A percentile compares a stretch with the other conserved stretches of the same genome.
Evolutionary conservation across 2,113 vertebrate species (phyloP).

Genomic region (Labrus mixtus): DNA sequence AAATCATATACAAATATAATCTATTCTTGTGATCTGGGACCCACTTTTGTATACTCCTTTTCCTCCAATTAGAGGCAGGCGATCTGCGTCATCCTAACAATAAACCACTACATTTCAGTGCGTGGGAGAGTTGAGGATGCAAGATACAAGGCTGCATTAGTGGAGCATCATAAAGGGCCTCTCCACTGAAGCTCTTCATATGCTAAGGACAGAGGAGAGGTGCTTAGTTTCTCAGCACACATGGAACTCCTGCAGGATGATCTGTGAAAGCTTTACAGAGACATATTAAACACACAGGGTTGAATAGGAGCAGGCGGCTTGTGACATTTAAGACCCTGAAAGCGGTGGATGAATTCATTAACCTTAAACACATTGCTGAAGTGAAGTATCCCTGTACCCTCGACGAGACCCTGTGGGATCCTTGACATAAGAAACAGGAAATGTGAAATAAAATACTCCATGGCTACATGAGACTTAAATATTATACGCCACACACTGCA

Average conservation of each 20-base stretch:
- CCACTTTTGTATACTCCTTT: conserved; percentile 5
- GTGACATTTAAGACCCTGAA: conserved; percentile 48
- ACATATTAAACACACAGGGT: background rate
- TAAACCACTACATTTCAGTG: conserved; percentile 37
- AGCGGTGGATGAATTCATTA: conserved; percentile 46
- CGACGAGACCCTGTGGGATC: background rate
- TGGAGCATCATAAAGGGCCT: conserved; percentile 46
- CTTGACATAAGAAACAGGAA: background rate
- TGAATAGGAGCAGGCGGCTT: conserved; percentile 13
- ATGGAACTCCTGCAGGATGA: conserved; percentile 12
- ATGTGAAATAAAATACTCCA: background rate
- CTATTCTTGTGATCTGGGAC: conserved; percentile 22
- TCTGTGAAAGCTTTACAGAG: background rate
- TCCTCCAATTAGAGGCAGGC: conserved; percentile 7
- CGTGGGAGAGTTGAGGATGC: conserved; percentile 14
- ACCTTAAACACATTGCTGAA: conserved; percentile 24
- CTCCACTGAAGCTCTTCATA: conserved; percentile 57
- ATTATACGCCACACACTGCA: background rate
- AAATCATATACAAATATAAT: conserved; percentile 30
- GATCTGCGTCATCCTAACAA: conserved; percentile 46
- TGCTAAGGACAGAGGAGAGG: conserved; percentile 42
- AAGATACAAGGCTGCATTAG: conserved; percentile 23
- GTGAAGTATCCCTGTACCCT: background rate
- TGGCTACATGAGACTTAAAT: background rate
- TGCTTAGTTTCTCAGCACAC: conserved; percentile 1